Conservation (phyloP, 2,888 invertebrate species). For the Abrostola tripartita region DNA sequence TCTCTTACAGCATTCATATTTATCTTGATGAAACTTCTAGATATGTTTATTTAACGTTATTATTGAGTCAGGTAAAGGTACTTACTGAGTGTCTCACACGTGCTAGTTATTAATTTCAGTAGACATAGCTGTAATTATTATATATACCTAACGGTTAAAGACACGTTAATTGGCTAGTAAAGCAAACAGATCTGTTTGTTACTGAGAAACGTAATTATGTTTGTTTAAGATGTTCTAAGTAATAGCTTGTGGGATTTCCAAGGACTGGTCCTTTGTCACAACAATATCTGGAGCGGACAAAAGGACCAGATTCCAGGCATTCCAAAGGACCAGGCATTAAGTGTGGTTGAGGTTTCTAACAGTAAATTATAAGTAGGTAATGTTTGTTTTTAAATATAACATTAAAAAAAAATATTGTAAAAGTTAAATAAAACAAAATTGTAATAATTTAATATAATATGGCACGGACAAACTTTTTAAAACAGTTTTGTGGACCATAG, state of each 20-base stretch:
- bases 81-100: not conserved
- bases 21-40: not conserved
- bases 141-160: constrained; percentile 7
- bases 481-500: too few species aligned
- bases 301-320: not conserved
- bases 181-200: not conserved
- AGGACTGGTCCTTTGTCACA: constrained; percentile 1
- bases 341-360: too few species aligned
- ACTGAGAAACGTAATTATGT: not conserved
- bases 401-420: too few species aligned
- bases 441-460: too few species aligned
- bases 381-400: too few species aligned
- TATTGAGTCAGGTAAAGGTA: constrained; percentile 1
- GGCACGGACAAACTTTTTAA: too few species aligned
- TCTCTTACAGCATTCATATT: too few species aligned
- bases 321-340: too few species aligned
- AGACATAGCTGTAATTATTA: constrained; percentile 17
- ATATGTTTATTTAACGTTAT: not conserved
- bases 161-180: constrained; percentile 10
- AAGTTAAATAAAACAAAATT: too few species aligned
- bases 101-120: constrained; percentile 18
- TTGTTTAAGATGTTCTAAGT: not conserved
- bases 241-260: not conserved
- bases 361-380: too few species aligned
- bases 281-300: not conserved